These are phyloP conservation scores for Artibeus jamaicensis DNA, from an alignment of 2,797 vertebrate genomes.

Conservation along the genomic window DNA sequence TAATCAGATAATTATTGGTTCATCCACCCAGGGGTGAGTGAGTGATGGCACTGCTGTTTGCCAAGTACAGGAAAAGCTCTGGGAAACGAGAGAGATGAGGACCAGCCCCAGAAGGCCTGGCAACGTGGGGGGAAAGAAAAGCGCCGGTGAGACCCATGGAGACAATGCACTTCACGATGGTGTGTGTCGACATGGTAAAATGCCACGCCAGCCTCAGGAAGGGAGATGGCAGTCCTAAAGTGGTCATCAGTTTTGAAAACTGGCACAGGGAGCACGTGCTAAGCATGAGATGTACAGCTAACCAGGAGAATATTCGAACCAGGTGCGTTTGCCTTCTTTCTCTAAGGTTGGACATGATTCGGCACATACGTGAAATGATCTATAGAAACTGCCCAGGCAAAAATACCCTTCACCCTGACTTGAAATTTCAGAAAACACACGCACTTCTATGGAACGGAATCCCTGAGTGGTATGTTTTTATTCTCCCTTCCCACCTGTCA, in stretches of 20 bases:
- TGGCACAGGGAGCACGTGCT: neutral
- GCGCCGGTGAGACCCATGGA: neutral
- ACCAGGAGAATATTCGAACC: neutral
- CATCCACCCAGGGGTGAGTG: neutral
- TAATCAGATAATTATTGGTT: neutral
- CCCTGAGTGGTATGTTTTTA: neutral
- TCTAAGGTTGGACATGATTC: neutral
- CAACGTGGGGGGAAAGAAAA: neutral
- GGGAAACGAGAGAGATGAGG: neutral
- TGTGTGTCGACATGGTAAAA: neutral
- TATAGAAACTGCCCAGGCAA: neutral
- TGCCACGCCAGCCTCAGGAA: neutral
- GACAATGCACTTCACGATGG: fast-evolving
- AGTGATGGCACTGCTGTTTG: neutral
- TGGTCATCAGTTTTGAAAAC: neutral
- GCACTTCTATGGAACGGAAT: neutral
- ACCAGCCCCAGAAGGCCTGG: neutral
- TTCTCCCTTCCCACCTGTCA: neutral
- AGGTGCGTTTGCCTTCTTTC: neutral
- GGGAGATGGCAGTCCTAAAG: neutral
- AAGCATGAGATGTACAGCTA: neutral
- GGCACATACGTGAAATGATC: neutral
- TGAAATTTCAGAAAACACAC: neutral
- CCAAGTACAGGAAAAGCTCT: neutral
- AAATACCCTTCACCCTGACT: neutral